Evolutionary conservation across 2,113 vertebrate species (phyloP).

Genomic region (Stigmatopora nigra): DNA sequence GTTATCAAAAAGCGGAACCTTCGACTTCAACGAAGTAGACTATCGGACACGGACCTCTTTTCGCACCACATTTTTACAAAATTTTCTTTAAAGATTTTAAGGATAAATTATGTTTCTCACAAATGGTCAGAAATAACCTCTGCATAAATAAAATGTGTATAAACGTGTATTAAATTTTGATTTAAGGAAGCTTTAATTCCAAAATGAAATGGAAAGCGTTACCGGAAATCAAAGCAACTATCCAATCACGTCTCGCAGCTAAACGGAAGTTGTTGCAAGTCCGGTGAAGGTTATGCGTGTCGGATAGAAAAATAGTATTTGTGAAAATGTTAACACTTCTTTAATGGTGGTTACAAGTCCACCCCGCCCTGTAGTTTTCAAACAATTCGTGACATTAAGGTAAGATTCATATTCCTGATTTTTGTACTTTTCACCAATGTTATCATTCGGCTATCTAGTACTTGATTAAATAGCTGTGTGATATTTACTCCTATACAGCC

Average conservation of each 20-base stretch:
- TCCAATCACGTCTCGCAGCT: conserved; percentile 22
- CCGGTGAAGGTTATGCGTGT: not conserved
- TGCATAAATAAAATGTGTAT: not conserved
- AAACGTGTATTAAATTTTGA: not conserved
- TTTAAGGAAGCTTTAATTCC: not conserved
- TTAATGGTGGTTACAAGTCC: not conserved
- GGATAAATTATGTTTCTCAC: not conserved
- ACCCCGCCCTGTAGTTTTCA: too few species aligned
- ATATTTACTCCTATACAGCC: not conserved
- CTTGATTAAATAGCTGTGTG: not conserved
- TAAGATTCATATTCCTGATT: conserved; percentile 2
- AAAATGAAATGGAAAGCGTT: not conserved
- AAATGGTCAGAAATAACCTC: not conserved
- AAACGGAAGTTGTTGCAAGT: not conserved
- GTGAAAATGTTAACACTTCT: not conserved
- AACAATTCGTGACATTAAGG: not conserved
- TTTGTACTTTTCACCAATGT: not conserved
- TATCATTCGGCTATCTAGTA: not conserved
- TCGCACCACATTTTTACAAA: not conserved
- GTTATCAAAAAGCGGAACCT: not conserved
- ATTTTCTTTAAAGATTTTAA: not conserved
- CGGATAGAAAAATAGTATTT: not conserved
- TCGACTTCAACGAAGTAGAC: not conserved
- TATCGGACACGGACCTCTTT: not conserved
- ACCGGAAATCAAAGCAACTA: conserved; percentile 16